A percentile compares a stretch with the other conserved stretches of the same genome.
phyloP scores from a whole-genome alignment of 1,140 invertebrate genomes.

The Lepidurus arcticus region DNA sequence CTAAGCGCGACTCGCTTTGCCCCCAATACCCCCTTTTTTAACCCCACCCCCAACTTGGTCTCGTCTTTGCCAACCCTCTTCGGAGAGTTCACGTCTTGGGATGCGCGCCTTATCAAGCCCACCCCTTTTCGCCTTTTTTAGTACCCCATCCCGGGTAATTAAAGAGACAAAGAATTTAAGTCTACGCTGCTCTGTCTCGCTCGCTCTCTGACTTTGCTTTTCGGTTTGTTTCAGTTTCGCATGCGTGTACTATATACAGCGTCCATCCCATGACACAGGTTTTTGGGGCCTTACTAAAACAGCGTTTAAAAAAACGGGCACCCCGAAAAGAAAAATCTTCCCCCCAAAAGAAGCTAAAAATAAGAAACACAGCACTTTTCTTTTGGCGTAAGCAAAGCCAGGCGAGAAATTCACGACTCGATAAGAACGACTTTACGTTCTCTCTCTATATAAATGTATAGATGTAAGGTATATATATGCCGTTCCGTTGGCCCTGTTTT shows the following conservation, averaged over 20 bases:
- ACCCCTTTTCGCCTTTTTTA: not conserved
- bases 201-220: not conserved
- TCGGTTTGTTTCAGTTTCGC: not conserved
- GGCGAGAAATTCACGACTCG: too few relatives aligned
- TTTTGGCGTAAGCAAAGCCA: too few relatives aligned
- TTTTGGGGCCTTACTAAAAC: too few relatives aligned
- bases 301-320: too few relatives aligned
- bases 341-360: too few relatives aligned
- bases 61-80: not conserved
- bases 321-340: too few relatives aligned
- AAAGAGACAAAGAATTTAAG: not conserved
- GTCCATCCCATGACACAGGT: not conserved
- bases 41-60: not conserved
- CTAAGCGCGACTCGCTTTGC: not conserved
- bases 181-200: not conserved
- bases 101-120: not conserved
- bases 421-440: too few relatives aligned
- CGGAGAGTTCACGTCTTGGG: not conserved
- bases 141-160: not conserved
- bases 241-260: constrained; percentile 8
- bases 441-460: too few relatives aligned
- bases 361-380: too few relatives aligned
- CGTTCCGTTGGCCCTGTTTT: too few relatives aligned
- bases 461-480: too few relatives aligned
- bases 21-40: not conserved